These are phyloP conservation scores for Gallinago jamesoni DNA, from an alignment of 2,113 vertebrate genomes.

Conservation along the genomic window DNA sequence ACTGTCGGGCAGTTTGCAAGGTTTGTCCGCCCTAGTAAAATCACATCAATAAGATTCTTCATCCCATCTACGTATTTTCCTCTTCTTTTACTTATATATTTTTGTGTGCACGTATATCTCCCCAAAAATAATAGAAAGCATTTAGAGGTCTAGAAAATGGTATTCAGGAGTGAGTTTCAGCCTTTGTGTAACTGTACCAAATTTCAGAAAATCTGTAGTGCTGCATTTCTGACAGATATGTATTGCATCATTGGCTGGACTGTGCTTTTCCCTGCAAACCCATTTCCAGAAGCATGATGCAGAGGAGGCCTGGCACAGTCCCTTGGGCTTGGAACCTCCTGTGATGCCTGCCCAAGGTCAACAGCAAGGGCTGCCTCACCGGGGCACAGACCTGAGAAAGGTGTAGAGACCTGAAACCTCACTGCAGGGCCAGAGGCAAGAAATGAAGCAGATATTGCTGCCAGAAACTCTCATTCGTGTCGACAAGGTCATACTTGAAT, in stretches of 20 bases:
- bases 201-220: not conserved
- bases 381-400: accelerated
- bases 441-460: not conserved
- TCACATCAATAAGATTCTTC: not conserved
- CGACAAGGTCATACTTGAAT: not conserved
- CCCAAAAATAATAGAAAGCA: accelerated
- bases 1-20: not conserved
- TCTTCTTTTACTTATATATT: not conserved
- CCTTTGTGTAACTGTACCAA: not conserved
- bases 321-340: not conserved
- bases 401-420: not conserved
- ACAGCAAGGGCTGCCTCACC: not conserved
- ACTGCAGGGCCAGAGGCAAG: not conserved
- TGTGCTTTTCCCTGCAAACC: not conserved
- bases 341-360: accelerated
- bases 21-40: not conserved
- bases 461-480: not conserved
- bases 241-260: not conserved
- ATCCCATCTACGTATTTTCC: not conserved
- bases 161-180: not conserved
- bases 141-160: not conserved
- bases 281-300: not conserved
- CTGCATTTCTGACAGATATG: not conserved
- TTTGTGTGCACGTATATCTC: accelerated
- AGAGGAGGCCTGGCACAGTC: not conserved